A percentile compares a stretch with the other conserved stretches of the same genome.
These are phyloP conservation scores for Mastigias papua DNA, from an alignment of 30 jellyfish, hydroid and myxozoan genomes.

Conservation along the genomic window DNA sequence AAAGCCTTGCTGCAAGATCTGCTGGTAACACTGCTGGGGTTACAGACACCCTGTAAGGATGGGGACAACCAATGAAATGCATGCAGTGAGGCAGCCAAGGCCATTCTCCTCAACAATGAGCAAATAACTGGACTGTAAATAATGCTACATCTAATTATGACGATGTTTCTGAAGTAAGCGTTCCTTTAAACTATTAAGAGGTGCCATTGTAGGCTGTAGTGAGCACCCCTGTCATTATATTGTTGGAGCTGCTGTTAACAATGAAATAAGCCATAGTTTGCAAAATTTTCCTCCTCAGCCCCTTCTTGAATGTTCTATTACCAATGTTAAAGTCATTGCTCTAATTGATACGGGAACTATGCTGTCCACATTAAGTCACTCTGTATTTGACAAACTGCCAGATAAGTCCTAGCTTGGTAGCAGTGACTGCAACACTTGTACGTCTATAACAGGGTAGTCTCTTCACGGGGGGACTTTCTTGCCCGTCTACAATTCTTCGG, in stretches of 20 bases:
- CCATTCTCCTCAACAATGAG: background rate
- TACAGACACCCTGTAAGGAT: background rate
- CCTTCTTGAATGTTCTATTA: too few species aligned
- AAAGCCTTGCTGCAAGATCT: background rate
- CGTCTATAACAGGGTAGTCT: too few species aligned
- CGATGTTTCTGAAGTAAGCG: background rate
- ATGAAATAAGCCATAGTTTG: background rate
- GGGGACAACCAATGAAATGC: background rate
- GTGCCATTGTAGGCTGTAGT: background rate
- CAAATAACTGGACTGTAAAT: background rate
- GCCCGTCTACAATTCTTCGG: too few species aligned
- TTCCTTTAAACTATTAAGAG: background rate
- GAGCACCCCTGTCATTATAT: background rate
- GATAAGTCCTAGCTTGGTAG: too few species aligned
- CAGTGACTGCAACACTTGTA: too few species aligned
- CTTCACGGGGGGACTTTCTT: too few species aligned
- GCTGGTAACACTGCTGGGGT: background rate
- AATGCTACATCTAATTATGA: background rate
- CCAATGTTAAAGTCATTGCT: too few species aligned
- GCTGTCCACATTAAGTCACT: too few species aligned
- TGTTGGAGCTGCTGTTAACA: background rate
- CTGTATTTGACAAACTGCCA: too few species aligned
- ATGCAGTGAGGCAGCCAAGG: background rate
- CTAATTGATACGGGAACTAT: too few species aligned
- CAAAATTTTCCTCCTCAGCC: background rate